phyloP scores from a whole-genome alignment of 1,140 invertebrate species.

The Papilio polytes region DNA sequence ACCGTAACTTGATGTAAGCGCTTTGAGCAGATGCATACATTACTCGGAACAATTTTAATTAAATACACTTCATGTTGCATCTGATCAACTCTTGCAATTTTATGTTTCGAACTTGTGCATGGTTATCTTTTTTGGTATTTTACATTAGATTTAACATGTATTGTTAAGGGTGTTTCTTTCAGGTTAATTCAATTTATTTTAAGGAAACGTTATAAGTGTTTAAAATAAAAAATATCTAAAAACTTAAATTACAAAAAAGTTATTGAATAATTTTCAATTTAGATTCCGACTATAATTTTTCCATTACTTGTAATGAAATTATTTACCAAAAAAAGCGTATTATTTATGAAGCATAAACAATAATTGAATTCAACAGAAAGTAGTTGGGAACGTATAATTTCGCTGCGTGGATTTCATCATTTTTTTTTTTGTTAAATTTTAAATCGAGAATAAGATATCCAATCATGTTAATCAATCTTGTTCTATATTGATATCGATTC shows the following conservation, averaged over 20 bases:
- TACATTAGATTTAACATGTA: not conserved
- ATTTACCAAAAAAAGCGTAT: not conserved
- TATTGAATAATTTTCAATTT: not conserved
- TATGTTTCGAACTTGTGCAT: not conserved
- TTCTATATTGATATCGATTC: constrained; percentile 64
- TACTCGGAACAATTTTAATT: constrained; percentile 36
- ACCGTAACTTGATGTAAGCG: constrained; percentile 36
- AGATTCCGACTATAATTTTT: not conserved
- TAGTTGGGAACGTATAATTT: constrained; percentile 8
- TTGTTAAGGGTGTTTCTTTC: not conserved
- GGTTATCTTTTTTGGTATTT: not conserved
- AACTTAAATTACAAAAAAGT: not conserved
- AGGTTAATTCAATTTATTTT: not conserved
- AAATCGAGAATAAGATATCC: constrained; percentile 32
- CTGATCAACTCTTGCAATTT: constrained; percentile 23
- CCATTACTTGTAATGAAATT: constrained; percentile 5
- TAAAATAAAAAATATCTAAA: no score
- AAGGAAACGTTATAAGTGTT: no score
- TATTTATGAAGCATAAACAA: not conserved
- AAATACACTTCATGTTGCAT: constrained; percentile 3
- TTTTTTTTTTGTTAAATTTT: not conserved
- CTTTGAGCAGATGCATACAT: constrained; percentile 22
- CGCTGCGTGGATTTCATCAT: not conserved
- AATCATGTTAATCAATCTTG: constrained; percentile 40
- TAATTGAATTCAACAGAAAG: constrained; percentile 24